Conservation (phyloP, 64 coral and sea anemone species). For the Porites lutea region DNA sequence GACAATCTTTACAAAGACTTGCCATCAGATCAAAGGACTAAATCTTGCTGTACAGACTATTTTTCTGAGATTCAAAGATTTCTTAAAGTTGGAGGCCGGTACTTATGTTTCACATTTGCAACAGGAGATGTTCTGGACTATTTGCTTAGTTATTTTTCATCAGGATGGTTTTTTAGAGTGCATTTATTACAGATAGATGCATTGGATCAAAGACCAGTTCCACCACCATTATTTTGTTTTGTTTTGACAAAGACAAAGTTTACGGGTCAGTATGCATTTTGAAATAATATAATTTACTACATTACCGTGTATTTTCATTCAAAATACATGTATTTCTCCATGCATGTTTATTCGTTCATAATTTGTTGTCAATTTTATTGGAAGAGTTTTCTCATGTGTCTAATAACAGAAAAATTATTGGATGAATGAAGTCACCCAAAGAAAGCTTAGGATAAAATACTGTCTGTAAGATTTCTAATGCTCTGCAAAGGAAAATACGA, state of each 20-base stretch:
- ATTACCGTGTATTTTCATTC: too few relatives aligned
- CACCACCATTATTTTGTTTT: slow-evolving; percentile 90
- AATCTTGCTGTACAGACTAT: slow-evolving; percentile 56
- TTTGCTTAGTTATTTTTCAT: slow-evolving; percentile 77
- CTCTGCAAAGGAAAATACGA: too few relatives aligned
- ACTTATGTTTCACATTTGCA: slow-evolving; percentile 85
- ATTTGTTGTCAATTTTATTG: too few relatives aligned
- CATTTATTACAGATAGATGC: slow-evolving; percentile 56
- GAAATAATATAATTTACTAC: too few relatives aligned
- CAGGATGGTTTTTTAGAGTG: slow-evolving; percentile 90
- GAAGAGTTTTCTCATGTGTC: too few relatives aligned
- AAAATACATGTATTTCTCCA: too few relatives aligned
- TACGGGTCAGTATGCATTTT: slow-evolving; percentile 47
- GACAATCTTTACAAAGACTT: slow-evolving; percentile 58
- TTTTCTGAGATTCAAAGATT: slow-evolving; percentile 74
- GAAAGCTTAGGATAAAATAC: too few relatives aligned
- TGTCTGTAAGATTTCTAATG: too few relatives aligned
- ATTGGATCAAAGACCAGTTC: slow-evolving; percentile 9
- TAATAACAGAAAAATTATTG: too few relatives aligned
- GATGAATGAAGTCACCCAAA: too few relatives aligned
- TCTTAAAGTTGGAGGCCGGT: slow-evolving; percentile 82
- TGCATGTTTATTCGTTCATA: too few relatives aligned
- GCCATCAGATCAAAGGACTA: not conserved
- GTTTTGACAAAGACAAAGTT: slow-evolving; percentile 97
- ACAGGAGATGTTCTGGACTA: slow-evolving; percentile 82